Evolutionary conservation across 2,888 invertebrate species (phyloP).

Genomic region (Caenorhabditis sulstoni): DNA sequence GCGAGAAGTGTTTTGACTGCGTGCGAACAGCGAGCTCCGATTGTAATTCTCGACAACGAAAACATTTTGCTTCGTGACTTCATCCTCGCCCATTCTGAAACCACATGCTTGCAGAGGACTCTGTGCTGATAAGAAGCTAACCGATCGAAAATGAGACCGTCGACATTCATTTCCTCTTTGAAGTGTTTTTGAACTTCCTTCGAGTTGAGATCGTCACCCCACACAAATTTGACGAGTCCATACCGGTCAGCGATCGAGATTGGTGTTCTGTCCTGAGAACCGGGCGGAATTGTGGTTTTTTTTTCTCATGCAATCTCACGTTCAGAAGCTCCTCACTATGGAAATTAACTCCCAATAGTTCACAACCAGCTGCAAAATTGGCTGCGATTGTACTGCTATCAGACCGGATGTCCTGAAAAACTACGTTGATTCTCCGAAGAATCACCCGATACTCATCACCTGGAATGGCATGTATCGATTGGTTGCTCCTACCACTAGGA

Average conservation of each 20-base stretch:
- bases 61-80: constrained; percentile 72
- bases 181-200: constrained; percentile 88
- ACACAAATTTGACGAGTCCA: constrained; percentile 87
- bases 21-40: constrained; percentile 60
- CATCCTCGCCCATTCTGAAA: constrained; percentile 78
- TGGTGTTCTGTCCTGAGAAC: constrained; percentile 64
- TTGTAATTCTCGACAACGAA: constrained; percentile 77
- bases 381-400: constrained; percentile 74
- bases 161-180: constrained; percentile 89
- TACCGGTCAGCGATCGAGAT: constrained; percentile 64
- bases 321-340: constrained; percentile 91
- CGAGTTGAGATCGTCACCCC: constrained; percentile 96
- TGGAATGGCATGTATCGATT: constrained; percentile 83
- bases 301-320: constrained; percentile 85
- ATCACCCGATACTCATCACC: too few species aligned
- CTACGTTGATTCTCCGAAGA: too few species aligned
- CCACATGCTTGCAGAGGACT: not conserved
- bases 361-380: constrained; percentile 75
- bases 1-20: constrained; percentile 31
- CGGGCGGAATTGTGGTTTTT: too few species aligned
- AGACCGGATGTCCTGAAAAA: constrained; percentile 65
- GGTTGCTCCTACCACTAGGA: constrained; percentile 89
- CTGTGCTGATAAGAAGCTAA: too few species aligned
- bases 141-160: constrained; percentile 97
- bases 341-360: constrained; percentile 87